Conservation (phyloP, 2,113 vertebrate species). For the Elephas maximus region DNA sequence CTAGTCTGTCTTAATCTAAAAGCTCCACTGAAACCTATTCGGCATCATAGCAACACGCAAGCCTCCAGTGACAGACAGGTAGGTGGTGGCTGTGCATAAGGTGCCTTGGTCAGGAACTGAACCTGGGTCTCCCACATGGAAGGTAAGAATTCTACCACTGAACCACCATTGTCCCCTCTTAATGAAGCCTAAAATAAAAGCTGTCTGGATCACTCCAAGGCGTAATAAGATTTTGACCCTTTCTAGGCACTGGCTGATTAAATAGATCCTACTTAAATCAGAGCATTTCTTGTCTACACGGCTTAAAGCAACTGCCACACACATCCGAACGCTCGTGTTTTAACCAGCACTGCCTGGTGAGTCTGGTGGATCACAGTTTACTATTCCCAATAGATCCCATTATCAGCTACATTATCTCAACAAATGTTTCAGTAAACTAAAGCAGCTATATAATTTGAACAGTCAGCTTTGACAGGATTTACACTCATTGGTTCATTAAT, state of each 20-base stretch:
- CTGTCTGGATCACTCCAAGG: not conserved
- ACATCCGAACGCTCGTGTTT: fast-evolving
- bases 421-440: constrained; percentile 48
- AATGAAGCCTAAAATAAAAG: not conserved
- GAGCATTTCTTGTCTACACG: not conserved
- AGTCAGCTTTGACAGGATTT: constrained; percentile 63
- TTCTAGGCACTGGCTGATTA: not conserved
- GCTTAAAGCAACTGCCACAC: not conserved
- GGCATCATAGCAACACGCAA: not conserved
- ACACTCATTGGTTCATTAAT: constrained; percentile 59
- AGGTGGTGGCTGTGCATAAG: no score
- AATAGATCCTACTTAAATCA: not conserved
- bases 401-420: constrained; percentile 42
- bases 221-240: not conserved
- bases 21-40: no score
- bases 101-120: not conserved
- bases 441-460: constrained; percentile 35
- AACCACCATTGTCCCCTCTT: not conserved
- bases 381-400: not conserved
- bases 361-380: not conserved
- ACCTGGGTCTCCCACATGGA: not conserved
- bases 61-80: not conserved
- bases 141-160: not conserved
- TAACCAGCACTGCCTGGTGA: not conserved
- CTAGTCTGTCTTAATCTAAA: no score